Evolutionary conservation across 2,113 vertebrate genomes (phyloP).

Genomic region (Solea solea): DNA sequence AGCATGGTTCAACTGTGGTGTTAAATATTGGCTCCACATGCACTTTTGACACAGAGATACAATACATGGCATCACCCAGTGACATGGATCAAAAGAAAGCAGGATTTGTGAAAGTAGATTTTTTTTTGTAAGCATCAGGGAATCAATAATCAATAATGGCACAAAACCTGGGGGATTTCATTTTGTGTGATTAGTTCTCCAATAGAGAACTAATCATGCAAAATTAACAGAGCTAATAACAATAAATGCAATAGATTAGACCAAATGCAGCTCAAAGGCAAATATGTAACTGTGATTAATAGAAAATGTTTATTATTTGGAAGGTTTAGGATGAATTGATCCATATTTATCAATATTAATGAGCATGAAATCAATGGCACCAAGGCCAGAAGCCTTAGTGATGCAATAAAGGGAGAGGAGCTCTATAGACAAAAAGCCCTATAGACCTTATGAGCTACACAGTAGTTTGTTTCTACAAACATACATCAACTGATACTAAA

Average conservation of each 20-base stretch:
- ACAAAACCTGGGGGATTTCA: not conserved
- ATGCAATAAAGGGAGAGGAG: slow-evolving; percentile 5
- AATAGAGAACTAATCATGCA: slow-evolving; percentile 32
- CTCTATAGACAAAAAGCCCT: slow-evolving; percentile 13
- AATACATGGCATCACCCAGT: slow-evolving; percentile 23
- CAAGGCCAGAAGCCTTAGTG: not conserved
- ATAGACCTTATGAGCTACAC: not conserved
- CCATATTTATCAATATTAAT: slow-evolving; percentile 33
- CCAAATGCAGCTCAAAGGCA: not conserved
- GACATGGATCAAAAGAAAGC: slow-evolving; percentile 39
- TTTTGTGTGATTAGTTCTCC: not conserved
- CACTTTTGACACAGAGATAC: slow-evolving; percentile 45
- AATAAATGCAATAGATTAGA: slow-evolving; percentile 5
- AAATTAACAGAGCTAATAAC: slow-evolving; percentile 6
- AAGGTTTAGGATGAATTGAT: not conserved
- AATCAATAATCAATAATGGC: slow-evolving; percentile 26
- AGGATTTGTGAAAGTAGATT: slow-evolving; percentile 27
- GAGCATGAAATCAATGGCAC: slow-evolving; percentile 11
- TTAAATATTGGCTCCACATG: slow-evolving; percentile 45
- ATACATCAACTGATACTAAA: not conserved
- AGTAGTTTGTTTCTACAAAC: not conserved
- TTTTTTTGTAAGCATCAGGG: not conserved
- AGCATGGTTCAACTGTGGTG: slow-evolving; percentile 40
- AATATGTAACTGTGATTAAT: slow-evolving; percentile 21
- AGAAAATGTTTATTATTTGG: slow-evolving; percentile 1